Conservation (phyloP, 37 sponge, comb jelly and placozoan species). For the Ianthella basta region DNA sequence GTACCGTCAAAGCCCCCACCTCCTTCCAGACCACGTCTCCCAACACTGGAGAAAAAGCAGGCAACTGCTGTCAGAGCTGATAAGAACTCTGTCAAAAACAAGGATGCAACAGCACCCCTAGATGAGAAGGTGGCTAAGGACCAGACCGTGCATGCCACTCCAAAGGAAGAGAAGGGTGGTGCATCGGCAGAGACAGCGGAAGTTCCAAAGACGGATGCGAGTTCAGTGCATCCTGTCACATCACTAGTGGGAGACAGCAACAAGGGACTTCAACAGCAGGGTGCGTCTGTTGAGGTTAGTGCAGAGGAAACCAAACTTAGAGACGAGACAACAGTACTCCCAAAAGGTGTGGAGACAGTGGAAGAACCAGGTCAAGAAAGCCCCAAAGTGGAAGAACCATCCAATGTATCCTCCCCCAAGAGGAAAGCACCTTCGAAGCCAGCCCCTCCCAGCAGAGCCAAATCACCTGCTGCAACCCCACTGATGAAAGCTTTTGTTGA, state of each 20-base stretch:
- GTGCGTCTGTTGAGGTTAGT: too few relatives aligned
- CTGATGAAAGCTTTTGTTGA: neutral
- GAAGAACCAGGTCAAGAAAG: too few relatives aligned
- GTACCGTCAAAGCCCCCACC: conserved; percentile 6
- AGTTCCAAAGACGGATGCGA: neutral
- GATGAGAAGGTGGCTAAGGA: neutral
- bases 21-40: neutral
- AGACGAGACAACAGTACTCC: too few relatives aligned
- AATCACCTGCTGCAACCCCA: neutral
- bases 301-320: too few relatives aligned
- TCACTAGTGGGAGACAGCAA: too few relatives aligned
- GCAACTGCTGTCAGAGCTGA: neutral
- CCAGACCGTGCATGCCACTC: neutral
- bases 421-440: neutral
- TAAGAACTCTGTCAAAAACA: neutral
- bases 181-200: neutral
- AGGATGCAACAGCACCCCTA: neutral
- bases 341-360: too few relatives aligned
- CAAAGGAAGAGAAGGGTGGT: neutral
- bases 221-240: too few relatives aligned
- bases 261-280: too few relatives aligned
- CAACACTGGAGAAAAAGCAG: neutral
- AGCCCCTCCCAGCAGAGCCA: neutral
- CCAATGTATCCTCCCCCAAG: too few relatives aligned
- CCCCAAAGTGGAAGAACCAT: too few relatives aligned